These are phyloP conservation scores for Daktulosphaira vitifoliae DNA, from an alignment of 1,140 invertebrate species.

Conservation along the genomic window DNA sequence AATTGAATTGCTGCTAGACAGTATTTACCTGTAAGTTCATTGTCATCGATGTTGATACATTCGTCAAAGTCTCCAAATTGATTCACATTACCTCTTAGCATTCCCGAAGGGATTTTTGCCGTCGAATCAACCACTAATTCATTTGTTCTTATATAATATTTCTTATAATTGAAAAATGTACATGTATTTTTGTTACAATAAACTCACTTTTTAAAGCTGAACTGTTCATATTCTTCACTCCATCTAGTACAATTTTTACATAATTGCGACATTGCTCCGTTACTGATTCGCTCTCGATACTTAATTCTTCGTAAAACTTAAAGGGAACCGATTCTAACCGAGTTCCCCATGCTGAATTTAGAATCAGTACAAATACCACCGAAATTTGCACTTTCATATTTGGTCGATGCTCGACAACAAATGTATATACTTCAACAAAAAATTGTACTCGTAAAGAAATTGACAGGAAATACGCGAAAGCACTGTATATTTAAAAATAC, in stretches of 20 bases:
- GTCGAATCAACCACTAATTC: constrained; percentile 52
- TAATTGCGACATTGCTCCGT: not conserved
- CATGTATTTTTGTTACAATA: no score
- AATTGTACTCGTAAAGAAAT: no score
- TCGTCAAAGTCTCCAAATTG: constrained; percentile 55
- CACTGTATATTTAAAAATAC: not conserved
- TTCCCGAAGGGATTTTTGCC: constrained; percentile 52
- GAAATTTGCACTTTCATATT: not conserved
- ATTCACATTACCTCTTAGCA: constrained; percentile 54
- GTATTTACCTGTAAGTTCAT: constrained; percentile 49
- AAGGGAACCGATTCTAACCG: constrained; percentile 10
- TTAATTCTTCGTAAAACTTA: constrained; percentile 13
- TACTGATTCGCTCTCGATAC: not conserved
- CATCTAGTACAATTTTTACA: not conserved
- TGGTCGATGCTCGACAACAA: no score
- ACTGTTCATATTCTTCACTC: constrained; percentile 8
- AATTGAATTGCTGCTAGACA: constrained; percentile 48
- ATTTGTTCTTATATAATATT: no score
- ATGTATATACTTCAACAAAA: not conserved
- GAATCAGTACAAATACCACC: not conserved
- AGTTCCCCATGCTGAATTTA: not conserved
- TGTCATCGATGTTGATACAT: constrained; percentile 44
- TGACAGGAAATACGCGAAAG: constrained; percentile 4
- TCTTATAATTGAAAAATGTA: no score
- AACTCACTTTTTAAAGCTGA: constrained; percentile 25